Conservation (phyloP, 2,888 invertebrate genomes). For the Andrena flavipes region DNA sequence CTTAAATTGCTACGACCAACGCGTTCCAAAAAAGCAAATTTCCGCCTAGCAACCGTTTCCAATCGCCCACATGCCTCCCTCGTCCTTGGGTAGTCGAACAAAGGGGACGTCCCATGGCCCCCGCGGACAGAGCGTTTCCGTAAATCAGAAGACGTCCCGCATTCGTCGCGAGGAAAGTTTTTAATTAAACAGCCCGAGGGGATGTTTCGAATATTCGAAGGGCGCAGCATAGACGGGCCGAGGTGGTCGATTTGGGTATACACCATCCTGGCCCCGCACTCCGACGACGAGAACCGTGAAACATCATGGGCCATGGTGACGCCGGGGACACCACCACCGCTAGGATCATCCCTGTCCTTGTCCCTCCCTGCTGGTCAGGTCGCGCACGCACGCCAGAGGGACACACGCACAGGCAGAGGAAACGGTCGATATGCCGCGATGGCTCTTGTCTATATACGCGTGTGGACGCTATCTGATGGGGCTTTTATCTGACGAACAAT, state of each 20-base stretch:
- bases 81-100: neutral
- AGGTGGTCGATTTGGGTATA: conserved; percentile 57
- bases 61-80: neutral
- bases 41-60: no score
- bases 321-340: conserved; percentile 31
- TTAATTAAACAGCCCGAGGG: conserved; percentile 69
- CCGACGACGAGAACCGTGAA: neutral
- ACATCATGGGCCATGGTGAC: neutral
- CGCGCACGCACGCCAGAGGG: no score
- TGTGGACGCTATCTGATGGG: conserved; percentile 55
- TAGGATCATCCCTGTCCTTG: conserved; percentile 1
- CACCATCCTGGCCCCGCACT: neutral
- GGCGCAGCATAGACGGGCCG: conserved; percentile 40
- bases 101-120: neutral
- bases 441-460: conserved; percentile 32
- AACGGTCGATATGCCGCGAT: conserved; percentile 71
- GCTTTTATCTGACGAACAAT: conserved; percentile 73
- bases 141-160: conserved; percentile 41
- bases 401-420: conserved; percentile 28
- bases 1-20: no score
- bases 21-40: no score
- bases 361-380: neutral
- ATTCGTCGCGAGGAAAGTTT: conserved; percentile 51
- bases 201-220: conserved; percentile 35
- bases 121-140: conserved; percentile 13